Percentiles rank a stretch among this genome's conserved stretches.
Conservation (phyloP, 2,797 vertebrate genomes). For the Myripristis murdjan region DNA sequence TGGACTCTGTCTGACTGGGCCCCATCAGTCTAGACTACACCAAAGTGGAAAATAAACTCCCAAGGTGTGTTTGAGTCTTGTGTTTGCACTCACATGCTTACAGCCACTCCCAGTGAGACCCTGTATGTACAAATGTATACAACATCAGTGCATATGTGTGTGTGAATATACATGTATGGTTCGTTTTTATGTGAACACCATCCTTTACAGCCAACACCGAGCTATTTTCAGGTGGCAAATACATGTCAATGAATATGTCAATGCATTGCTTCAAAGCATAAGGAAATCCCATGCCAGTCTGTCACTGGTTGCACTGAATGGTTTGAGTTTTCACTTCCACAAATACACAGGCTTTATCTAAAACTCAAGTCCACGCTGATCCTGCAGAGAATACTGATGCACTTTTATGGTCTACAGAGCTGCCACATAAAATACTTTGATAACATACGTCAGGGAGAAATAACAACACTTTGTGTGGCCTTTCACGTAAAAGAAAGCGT, state of each 20-base stretch:
- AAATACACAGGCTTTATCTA: constrained; percentile 2
- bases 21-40: constrained; percentile 26
- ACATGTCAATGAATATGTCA: constrained; percentile 1
- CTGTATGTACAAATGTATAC: too few species aligned
- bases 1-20: constrained; percentile 14
- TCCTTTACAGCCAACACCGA: not conserved
- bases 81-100: not conserved
- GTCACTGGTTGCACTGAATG: constrained; percentile 12
- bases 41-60: too few species aligned
- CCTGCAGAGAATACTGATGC: not conserved
- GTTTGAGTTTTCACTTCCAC: constrained; percentile 9
- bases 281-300: not conserved
- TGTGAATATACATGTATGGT: not conserved
- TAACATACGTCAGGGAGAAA: not conserved
- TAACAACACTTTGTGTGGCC: not conserved
- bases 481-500: not conserved
- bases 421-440: constrained; percentile 10
- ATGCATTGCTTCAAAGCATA: constrained; percentile 12
- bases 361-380: not conserved
- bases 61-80: not conserved
- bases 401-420: not conserved
- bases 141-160: not conserved
- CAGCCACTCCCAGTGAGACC: not conserved
- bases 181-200: not conserved
- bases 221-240: constrained; percentile 3